phyloP scores from a whole-genome alignment of 2,113 vertebrate genomes.

The Monopterus albus region DNA sequence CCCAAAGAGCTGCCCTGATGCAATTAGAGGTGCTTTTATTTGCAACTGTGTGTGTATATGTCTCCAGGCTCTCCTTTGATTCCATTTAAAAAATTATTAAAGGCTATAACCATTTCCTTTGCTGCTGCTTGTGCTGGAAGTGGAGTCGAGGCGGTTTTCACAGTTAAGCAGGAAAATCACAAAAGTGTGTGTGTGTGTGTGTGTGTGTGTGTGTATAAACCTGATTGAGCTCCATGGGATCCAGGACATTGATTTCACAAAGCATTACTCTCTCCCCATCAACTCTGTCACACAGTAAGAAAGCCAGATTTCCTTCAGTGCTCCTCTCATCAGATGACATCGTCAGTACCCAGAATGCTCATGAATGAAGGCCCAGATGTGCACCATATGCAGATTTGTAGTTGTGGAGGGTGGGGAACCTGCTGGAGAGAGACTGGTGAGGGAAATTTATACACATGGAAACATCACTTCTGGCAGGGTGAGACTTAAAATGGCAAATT shows the following conservation, averaged over 20 bases:
- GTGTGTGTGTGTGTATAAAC: slow-evolving; percentile 46
- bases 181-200: no score
- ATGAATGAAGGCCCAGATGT: slow-evolving; percentile 78
- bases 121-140: slow-evolving; percentile 28
- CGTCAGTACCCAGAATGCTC: slow-evolving; percentile 45
- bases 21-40: slow-evolving; percentile 66
- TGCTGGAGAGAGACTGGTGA: slow-evolving; percentile 59
- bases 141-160: no score
- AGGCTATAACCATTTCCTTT: slow-evolving; percentile 15
- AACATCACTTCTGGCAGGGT: slow-evolving; percentile 75
- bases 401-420: slow-evolving; percentile 65
- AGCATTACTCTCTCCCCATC: slow-evolving; percentile 53
- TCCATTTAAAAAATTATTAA: slow-evolving; percentile 41
- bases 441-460: slow-evolving; percentile 73
- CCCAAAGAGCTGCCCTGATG: slow-evolving; percentile 67
- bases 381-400: slow-evolving; percentile 73
- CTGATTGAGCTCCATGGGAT: slow-evolving; percentile 25
- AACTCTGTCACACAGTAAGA: slow-evolving; percentile 57
- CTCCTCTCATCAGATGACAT: slow-evolving; percentile 75
- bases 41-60: slow-evolving; percentile 18
- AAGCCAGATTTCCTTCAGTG: slow-evolving; percentile 64
- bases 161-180: no score
- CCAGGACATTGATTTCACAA: slow-evolving; percentile 53
- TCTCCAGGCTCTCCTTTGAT: no score
- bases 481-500: slow-evolving; percentile 79